phyloP scores from a whole-genome alignment of 2,888 invertebrate genomes.

The Ectemnius cavifrons region DNA sequence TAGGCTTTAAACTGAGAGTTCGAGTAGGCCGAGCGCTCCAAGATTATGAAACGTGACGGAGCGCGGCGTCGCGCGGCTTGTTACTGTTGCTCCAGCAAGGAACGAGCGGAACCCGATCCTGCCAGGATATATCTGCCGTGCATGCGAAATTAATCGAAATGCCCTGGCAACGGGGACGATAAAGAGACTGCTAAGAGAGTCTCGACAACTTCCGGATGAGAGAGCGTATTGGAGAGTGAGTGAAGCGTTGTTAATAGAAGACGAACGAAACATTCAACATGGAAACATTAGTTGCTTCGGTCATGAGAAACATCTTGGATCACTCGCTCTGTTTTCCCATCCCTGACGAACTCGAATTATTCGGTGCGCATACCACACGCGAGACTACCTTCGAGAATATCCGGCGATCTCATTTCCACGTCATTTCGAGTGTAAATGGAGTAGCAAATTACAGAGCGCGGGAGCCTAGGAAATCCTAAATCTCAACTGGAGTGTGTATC shows the following conservation, averaged over 20 bases:
- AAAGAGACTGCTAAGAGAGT: neutral
- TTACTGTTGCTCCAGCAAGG: neutral
- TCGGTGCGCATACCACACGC: constrained; percentile 11
- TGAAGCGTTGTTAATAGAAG: no score
- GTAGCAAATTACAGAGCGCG: constrained; percentile 22
- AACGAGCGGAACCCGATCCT: neutral
- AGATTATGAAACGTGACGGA: constrained; percentile 16
- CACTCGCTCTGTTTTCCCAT: constrained; percentile 1
- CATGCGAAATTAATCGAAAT: constrained; percentile 15
- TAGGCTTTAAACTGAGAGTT: neutral
- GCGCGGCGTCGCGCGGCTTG: neutral
- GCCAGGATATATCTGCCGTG: constrained; percentile 12
- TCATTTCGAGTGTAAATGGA: constrained; percentile 26
- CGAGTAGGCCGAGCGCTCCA: constrained; percentile 1
- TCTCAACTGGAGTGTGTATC: no score
- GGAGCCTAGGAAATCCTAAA: no score
- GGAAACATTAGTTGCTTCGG: constrained; percentile 10
- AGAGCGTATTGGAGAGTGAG: neutral
- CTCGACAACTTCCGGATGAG: constrained; percentile 8
- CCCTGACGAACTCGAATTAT: constrained; percentile 30
- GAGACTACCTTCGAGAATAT: constrained; percentile 22
- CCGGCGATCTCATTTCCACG: constrained; percentile 30
- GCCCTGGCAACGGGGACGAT: neutral
- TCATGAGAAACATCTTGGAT: constrained; percentile 14
- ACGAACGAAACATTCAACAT: no score